Evolutionary conservation across 2,113 vertebrate species (phyloP).

Genomic region (Myotis yumanensis): DNA sequence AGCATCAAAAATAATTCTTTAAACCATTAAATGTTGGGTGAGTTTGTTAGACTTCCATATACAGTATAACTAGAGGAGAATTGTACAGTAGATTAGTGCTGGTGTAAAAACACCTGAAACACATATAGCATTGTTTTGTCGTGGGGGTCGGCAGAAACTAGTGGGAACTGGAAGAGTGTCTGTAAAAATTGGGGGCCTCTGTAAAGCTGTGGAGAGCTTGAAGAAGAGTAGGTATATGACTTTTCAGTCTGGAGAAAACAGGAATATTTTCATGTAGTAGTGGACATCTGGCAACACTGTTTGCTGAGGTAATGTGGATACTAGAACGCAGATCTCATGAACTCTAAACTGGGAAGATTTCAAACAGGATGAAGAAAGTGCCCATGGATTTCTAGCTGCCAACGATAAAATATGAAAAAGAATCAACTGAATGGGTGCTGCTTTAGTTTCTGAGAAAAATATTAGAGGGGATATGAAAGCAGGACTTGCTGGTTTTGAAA

Average conservation of each 20-base stretch:
- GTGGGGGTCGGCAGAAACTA: neutral
- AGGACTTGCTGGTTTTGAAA: neutral
- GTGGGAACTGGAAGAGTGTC: neutral
- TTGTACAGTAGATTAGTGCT: neutral
- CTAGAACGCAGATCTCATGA: neutral
- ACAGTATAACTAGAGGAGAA: neutral
- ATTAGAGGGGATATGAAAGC: neutral
- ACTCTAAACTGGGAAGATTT: neutral
- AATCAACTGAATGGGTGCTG: neutral
- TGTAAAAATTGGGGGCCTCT: neutral
- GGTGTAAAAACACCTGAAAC: neutral
- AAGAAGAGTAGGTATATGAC: neutral
- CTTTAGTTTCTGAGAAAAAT: neutral
- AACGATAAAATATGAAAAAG: neutral
- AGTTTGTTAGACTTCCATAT: neutral
- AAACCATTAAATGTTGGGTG: neutral
- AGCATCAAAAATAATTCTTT: neutral
- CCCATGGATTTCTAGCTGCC: neutral
- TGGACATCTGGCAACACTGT: neutral
- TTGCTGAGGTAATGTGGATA: neutral
- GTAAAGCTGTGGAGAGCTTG: neutral
- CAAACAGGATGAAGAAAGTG: neutral
- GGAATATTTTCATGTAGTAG: neutral
- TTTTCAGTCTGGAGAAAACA: neutral
- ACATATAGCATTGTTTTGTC: neutral